Evolutionary conservation across 2,888 invertebrate genomes (phyloP).

Genomic region (Heliconius aoede): DNA sequence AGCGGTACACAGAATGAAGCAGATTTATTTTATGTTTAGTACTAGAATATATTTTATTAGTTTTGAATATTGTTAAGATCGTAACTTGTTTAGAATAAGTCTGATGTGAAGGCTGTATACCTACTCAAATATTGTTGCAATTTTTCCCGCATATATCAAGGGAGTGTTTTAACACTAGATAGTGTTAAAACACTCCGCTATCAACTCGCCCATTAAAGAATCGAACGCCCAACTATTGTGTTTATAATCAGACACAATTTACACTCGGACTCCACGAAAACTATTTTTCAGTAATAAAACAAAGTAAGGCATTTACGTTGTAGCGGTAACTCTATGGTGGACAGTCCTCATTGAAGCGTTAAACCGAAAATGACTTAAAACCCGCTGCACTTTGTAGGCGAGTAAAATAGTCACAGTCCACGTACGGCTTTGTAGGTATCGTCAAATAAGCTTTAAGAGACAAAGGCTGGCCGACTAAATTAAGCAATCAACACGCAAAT

Average conservation of each 20-base stretch:
- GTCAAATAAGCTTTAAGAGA: constrained; percentile 23
- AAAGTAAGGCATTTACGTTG: not conserved
- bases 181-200: no score
- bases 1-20: not conserved
- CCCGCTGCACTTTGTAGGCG: constrained; percentile 28
- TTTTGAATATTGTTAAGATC: no score
- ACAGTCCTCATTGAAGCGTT: constrained; percentile 25
- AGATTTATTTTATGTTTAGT: no score
- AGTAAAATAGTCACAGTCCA: constrained; percentile 24
- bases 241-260: no score
- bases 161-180: no score
- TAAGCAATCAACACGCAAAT: constrained; percentile 1
- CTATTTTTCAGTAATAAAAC: not conserved
- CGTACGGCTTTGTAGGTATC: constrained; percentile 22
- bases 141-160: not conserved
- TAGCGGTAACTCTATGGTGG: constrained; percentile 10
- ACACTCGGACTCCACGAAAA: not conserved
- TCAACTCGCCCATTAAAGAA: not conserved
- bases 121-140: not conserved
- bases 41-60: no score
- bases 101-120: no score
- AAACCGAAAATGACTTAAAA: constrained; percentile 26
- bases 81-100: no score
- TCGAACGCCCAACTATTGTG: no score
- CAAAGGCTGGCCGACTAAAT: constrained; percentile 14